These are phyloP conservation scores for Muntiacus muntjak DNA, from an alignment of 2,113 vertebrate species.

Conservation along the genomic window DNA sequence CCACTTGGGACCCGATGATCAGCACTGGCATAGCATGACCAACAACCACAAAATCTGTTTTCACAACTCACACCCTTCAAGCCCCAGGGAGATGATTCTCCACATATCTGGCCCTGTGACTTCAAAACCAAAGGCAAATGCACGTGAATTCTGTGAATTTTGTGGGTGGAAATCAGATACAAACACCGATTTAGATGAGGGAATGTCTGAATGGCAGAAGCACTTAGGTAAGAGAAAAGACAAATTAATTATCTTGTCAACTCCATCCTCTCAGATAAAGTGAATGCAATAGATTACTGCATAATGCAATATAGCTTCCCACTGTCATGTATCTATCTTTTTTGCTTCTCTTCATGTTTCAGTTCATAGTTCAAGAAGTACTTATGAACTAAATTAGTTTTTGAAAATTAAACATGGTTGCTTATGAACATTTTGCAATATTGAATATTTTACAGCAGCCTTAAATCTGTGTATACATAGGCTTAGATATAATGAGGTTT, in stretches of 20 bases:
- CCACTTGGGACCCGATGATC: not conserved
- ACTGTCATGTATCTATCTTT: not conserved
- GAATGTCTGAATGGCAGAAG: conserved; percentile 27
- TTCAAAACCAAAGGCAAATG: not conserved
- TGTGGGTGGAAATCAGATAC: not conserved
- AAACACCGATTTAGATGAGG: not conserved
- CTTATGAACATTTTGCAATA: conserved; percentile 22
- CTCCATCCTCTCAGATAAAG: conserved; percentile 31
- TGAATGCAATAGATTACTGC: conserved; percentile 10
- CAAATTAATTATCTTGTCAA: conserved; percentile 67
- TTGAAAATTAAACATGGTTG: conserved; percentile 21
- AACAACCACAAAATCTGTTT: not conserved
- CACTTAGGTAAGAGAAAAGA: conserved; percentile 46
- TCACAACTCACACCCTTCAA: not conserved
- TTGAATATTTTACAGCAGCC: not conserved
- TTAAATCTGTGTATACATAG: not conserved
- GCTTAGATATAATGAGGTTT: not conserved
- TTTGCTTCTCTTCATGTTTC: conserved; percentile 28
- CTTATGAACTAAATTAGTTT: conserved; percentile 31
- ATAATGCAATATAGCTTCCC: conserved; percentile 48
- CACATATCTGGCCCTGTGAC: not conserved
- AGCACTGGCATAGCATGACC: not conserved
- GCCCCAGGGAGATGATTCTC: not conserved
- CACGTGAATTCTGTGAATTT: not conserved
- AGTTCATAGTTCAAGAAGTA: not conserved